Evolutionary conservation across 2,113 vertebrate species (phyloP).

Genomic region (Pterophyllum scalare): DNA sequence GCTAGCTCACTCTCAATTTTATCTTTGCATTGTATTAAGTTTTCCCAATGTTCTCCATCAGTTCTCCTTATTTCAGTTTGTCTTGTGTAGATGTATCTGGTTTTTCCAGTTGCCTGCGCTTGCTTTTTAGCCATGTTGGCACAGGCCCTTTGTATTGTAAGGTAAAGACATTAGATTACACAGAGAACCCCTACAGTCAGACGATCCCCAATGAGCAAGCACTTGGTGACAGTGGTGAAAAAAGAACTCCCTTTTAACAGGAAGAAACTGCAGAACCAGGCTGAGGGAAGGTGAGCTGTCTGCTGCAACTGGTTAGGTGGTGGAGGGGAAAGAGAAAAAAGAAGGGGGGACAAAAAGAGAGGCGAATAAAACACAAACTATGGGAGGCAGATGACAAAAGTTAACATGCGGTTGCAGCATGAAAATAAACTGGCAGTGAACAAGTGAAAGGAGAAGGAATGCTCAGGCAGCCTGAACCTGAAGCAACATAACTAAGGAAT

Average conservation of each 20-base stretch:
- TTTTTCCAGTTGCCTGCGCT: not conserved
- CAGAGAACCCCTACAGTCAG: not conserved
- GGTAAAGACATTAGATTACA: not conserved
- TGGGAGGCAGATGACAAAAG: not conserved
- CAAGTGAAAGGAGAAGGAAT: not conserved
- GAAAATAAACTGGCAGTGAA: not conserved
- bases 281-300: not conserved
- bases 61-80: not conserved
- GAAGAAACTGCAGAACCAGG: not conserved
- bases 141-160: not conserved
- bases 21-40: not conserved
- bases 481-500: not conserved
- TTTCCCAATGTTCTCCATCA: not conserved
- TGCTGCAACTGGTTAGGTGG: too few species aligned
- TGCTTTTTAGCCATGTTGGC: not conserved
- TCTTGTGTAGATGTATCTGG: not conserved
- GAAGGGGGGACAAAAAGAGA: not conserved
- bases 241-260: not conserved
- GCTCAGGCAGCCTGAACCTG: not conserved
- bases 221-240: not conserved
- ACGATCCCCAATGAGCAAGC: not conserved
- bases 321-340: not conserved
- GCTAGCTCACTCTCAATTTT: not conserved
- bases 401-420: not conserved
- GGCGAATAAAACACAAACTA: not conserved